phyloP scores from a whole-genome alignment of 2,113 vertebrate species.

The Pachypanchax playfairii region DNA sequence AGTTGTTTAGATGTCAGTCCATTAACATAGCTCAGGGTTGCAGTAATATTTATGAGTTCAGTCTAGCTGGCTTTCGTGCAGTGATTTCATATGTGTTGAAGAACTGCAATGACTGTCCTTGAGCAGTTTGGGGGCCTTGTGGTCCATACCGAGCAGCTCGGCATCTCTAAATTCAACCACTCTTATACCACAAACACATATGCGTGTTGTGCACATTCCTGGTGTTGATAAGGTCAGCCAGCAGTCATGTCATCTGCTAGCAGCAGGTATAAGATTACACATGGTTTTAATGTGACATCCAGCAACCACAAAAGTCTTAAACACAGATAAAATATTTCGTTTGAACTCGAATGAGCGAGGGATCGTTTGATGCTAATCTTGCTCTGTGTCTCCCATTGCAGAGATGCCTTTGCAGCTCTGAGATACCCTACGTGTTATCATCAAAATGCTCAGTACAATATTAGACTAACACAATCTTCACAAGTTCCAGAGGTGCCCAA shows the following conservation, averaged over 20 bases:
- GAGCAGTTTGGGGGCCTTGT: conserved; percentile 35
- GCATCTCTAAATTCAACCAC: conserved; percentile 50
- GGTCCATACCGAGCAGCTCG: conserved; percentile 33
- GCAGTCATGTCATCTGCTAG: conserved; percentile 54
- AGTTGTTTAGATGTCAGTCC: conserved; percentile 27
- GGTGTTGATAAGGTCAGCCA: conserved; percentile 65
- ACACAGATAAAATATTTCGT: conserved; percentile 63
- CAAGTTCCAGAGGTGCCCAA: conserved; percentile 33
- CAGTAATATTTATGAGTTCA: conserved; percentile 34
- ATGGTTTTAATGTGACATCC: conserved; percentile 47
- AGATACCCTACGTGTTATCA: conserved; percentile 17
- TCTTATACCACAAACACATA: conserved; percentile 47
- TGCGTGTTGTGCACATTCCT: conserved; percentile 32
- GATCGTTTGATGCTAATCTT: conserved; percentile 53
- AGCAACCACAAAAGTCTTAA: conserved; percentile 60
- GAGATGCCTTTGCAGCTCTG: conserved; percentile 35
- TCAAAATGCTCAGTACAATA: conserved; percentile 17
- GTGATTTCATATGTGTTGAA: conserved; percentile 48
- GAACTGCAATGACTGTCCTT: conserved; percentile 47
- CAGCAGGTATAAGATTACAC: conserved; percentile 60
- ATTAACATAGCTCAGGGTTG: conserved; percentile 38
- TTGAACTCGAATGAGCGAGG: conserved; percentile 55
- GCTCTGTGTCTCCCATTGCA: conserved; percentile 42
- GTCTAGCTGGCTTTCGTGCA: conserved; percentile 27
- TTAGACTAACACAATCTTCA: conserved; percentile 38